Evolutionary conservation across 1,140 invertebrate species (phyloP).

Genomic region (Ips typographus): DNA sequence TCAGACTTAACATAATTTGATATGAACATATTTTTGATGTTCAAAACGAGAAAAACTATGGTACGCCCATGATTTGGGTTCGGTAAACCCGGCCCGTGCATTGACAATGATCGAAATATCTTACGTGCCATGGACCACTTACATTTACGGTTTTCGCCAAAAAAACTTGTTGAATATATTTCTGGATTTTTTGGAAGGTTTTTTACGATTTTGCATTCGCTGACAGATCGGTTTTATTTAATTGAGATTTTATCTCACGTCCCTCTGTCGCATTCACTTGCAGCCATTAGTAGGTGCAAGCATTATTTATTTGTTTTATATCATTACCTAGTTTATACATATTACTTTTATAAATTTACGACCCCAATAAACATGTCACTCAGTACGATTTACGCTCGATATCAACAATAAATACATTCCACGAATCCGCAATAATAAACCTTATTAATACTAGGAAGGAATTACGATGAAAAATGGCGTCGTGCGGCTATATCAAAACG

Average conservation of each 20-base stretch:
- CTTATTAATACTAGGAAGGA: not conserved
- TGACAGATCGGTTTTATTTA: slow-evolving; percentile 24
- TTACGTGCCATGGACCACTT: slow-evolving; percentile 24
- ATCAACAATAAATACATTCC: slow-evolving; percentile 12
- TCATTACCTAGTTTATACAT: not conserved
- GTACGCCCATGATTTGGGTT: slow-evolving; percentile 6
- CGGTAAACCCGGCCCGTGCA: slow-evolving; percentile 13
- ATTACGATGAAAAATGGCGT: slow-evolving; percentile 1
- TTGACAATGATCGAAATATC: slow-evolving; percentile 30
- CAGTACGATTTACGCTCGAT: slow-evolving; percentile 1
- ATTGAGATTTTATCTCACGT: slow-evolving; percentile 25
- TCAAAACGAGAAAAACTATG: not conserved
- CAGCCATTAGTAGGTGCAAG: not conserved
- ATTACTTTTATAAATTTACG: slow-evolving; percentile 2
- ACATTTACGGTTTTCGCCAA: slow-evolving; percentile 26
- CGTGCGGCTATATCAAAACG: slow-evolving; percentile 12
- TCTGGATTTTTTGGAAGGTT: slow-evolving; percentile 24
- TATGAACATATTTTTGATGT: no score
- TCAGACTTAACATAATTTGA: no score
- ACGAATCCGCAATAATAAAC: slow-evolving; percentile 7
- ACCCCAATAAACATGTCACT: slow-evolving; percentile 9
- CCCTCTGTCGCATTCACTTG: slow-evolving; percentile 6
- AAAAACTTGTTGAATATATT: slow-evolving; percentile 28
- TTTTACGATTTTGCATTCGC: slow-evolving; percentile 6
- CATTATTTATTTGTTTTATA: slow-evolving; percentile 1